Conservation (phyloP, 2,113 vertebrate species). For the Sturnira hondurensis region DNA sequence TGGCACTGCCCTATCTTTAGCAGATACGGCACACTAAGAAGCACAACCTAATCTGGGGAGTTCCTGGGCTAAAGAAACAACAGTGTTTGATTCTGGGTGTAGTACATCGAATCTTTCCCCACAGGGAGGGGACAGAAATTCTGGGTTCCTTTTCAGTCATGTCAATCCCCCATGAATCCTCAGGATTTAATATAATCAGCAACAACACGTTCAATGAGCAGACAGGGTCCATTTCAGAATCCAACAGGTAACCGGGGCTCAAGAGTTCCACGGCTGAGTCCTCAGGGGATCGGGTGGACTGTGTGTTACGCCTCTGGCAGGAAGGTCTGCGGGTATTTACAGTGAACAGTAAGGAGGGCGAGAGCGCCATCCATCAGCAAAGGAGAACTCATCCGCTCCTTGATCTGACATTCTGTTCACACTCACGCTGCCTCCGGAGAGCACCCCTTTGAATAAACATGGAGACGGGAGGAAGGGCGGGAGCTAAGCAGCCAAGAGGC, state of each 20-base stretch:
- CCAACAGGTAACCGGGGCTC: constrained; percentile 68
- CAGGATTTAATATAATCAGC: constrained; percentile 60
- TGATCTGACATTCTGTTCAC: constrained; percentile 61
- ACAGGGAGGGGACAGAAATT: neutral
- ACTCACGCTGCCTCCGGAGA: constrained; percentile 50
- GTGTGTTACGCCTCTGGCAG: constrained; percentile 61
- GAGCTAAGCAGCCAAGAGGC: neutral
- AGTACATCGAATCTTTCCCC: neutral
- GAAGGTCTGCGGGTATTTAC: constrained; percentile 78
- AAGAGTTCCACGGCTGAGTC: constrained; percentile 66
- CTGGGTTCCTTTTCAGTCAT: constrained; percentile 50
- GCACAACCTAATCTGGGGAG: neutral
- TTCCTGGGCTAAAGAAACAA: neutral
- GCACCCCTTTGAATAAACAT: constrained; percentile 53
- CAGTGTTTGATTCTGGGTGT: neutral
- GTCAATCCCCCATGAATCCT: constrained; percentile 45
- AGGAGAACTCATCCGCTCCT: constrained; percentile 66
- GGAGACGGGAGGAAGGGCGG: constrained; percentile 18
- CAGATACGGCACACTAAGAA: neutral
- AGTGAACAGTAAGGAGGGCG: constrained; percentile 71
- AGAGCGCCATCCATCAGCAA: constrained; percentile 74
- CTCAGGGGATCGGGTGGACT: constrained; percentile 52
- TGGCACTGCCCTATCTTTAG: neutral
- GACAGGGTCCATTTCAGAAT: constrained; percentile 72
- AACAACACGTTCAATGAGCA: constrained; percentile 63